A percentile compares a stretch with the other conserved stretches of the same genome.
These are phyloP conservation scores for Callaeas wilsoni DNA, from an alignment of 2,113 vertebrate species.

Conservation along the genomic window DNA sequence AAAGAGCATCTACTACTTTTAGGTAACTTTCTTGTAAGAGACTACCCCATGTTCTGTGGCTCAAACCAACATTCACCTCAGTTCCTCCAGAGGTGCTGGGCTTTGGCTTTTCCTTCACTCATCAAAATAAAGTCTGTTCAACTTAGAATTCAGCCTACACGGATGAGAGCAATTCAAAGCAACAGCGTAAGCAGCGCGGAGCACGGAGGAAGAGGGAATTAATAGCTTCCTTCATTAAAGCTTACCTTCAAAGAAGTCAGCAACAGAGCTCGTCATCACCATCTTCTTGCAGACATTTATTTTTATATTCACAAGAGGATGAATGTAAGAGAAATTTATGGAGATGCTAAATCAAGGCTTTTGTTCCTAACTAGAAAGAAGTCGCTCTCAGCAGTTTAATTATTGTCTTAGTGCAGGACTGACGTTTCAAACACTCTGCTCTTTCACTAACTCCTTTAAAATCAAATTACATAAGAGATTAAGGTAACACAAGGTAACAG, in stretches of 20 bases:
- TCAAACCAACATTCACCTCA: background rate
- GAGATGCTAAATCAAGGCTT: slow-evolving; percentile 32
- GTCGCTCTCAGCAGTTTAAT: background rate
- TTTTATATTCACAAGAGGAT: slow-evolving; percentile 10
- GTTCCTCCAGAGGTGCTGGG: background rate
- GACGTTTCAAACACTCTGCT: background rate
- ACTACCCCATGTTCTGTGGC: background rate
- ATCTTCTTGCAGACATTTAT: slow-evolving; percentile 18
- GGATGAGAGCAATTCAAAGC: slow-evolving; percentile 24
- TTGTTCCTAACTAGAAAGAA: slow-evolving; percentile 19
- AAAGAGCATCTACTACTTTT: background rate
- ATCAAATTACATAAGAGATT: background rate
- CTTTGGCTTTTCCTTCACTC: background rate
- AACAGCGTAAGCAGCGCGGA: background rate
- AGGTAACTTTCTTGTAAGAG: background rate
- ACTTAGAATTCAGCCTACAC: background rate
- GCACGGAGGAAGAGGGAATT: background rate
- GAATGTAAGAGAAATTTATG: background rate
- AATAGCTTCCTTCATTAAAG: slow-evolving; percentile 44
- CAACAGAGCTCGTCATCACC: background rate
- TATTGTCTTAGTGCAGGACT: background rate
- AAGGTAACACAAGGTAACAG: background rate
- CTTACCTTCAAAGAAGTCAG: slow-evolving; percentile 42
- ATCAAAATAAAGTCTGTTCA: background rate
- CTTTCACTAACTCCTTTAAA: background rate